Conservation (phyloP, 2,888 invertebrate genomes). For the Sphinx pinastri region DNA sequence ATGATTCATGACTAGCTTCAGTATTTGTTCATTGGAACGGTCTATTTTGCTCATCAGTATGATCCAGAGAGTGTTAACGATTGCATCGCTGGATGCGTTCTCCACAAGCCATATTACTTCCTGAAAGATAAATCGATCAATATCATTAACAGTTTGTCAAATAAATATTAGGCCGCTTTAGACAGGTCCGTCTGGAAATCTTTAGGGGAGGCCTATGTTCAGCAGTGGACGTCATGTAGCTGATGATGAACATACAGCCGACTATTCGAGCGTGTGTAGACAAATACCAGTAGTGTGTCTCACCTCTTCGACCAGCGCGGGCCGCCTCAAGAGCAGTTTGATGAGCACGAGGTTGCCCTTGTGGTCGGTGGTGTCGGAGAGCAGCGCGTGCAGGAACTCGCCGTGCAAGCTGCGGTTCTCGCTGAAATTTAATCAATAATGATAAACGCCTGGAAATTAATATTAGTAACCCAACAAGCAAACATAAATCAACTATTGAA, state of each 20-base stretch:
- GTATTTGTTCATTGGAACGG: slow-evolving; percentile 48
- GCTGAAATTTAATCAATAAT: slow-evolving; percentile 43
- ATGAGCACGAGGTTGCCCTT: slow-evolving; percentile 62
- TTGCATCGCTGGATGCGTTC: slow-evolving; percentile 41
- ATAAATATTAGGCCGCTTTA: too few species aligned
- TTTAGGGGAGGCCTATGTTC: too few species aligned
- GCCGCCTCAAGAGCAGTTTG: slow-evolving; percentile 60
- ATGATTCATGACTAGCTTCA: slow-evolving; percentile 49
- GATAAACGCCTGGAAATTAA: background rate
- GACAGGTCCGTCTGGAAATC: too few species aligned
- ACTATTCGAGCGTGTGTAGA: background rate
- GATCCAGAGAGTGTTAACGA: slow-evolving; percentile 64
- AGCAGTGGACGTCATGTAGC: too few species aligned
- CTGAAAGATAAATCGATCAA: slow-evolving; percentile 46
- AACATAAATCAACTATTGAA: too few species aligned
- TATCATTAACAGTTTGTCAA: too few species aligned
- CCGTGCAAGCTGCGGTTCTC: slow-evolving; percentile 59
- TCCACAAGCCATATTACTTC: slow-evolving; percentile 61
- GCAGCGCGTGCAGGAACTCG: slow-evolving; percentile 54
- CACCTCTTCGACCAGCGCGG: slow-evolving; percentile 64
- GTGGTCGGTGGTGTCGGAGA: slow-evolving; percentile 44
- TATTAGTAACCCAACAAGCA: background rate
- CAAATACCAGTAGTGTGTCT: background rate
- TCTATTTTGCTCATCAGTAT: slow-evolving; percentile 62
- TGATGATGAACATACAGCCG: too few species aligned